Conservation (phyloP, 2,113 vertebrate genomes). For the Peromyscus maniculatus region DNA sequence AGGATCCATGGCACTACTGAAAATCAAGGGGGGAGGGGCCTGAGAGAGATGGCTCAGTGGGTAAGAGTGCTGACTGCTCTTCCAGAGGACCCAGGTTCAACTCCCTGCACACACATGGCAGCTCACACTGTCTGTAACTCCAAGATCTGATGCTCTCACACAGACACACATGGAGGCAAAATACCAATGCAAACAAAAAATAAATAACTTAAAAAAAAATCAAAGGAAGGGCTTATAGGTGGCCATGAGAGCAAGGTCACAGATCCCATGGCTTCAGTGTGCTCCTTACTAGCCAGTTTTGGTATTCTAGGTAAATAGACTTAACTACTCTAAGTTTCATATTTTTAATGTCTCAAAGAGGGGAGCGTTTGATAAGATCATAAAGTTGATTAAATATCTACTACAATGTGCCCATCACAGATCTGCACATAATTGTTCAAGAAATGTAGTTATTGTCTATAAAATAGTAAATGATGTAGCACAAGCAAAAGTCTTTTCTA, state of each 20-base stretch:
- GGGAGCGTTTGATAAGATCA: background rate
- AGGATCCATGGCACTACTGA: background rate
- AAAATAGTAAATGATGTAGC: constrained; percentile 3
- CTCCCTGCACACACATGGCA: too few relatives aligned
- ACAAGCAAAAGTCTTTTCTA: background rate
- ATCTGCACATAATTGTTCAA: background rate
- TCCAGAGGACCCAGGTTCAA: too few relatives aligned
- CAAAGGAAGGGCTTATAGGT: background rate
- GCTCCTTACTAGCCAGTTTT: background rate
- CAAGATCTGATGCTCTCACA: too few relatives aligned
- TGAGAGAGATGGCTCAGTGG: too few relatives aligned
- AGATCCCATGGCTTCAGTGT: background rate
- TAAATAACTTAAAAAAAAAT: background rate
- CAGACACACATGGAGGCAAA: too few relatives aligned
- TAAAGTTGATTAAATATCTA: background rate
- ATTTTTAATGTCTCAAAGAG: background rate
- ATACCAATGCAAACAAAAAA: too few relatives aligned
- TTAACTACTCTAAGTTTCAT: background rate
- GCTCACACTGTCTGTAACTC: too few relatives aligned
- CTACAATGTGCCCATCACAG: background rate
- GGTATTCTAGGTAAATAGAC: background rate
- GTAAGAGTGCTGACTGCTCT: too few relatives aligned
- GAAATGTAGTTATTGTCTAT: background rate
- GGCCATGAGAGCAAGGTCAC: background rate
- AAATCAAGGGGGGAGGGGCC: background rate